Evolutionary conservation across 2,113 vertebrate genomes (phyloP).

Genomic region (Malurus melanocephalus): DNA sequence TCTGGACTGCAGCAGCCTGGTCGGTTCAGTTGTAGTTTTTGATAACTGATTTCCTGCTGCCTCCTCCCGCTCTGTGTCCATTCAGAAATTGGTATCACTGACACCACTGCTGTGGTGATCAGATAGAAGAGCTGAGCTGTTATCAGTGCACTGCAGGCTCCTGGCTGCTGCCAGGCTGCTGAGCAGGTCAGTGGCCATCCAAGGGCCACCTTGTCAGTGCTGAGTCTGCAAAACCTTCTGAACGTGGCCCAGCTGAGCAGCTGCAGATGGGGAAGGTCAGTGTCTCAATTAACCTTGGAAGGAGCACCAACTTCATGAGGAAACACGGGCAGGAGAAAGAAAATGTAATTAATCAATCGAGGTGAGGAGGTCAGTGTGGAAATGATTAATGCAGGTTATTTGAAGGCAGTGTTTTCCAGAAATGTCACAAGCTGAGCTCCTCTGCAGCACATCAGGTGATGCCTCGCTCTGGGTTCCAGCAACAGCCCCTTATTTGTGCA

Average conservation of each 20-base stretch:
- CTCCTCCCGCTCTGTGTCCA: not conserved
- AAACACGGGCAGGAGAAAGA: constrained; percentile 37
- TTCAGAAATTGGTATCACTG: not conserved
- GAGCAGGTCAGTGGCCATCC: constrained; percentile 13
- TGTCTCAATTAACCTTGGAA: constrained; percentile 76
- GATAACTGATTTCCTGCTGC: not conserved
- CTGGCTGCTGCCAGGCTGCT: constrained; percentile 6
- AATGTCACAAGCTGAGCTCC: constrained; percentile 44
- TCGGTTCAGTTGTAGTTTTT: not conserved
- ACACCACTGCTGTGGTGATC: not conserved
- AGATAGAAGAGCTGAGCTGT: not conserved
- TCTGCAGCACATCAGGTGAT: not conserved
- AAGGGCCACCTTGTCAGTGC: constrained; percentile 44
- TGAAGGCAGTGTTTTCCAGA: constrained; percentile 40
- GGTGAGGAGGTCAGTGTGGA: constrained; percentile 54
- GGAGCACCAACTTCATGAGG: constrained; percentile 52
- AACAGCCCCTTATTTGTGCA: not conserved
- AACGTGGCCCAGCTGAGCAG: not conserved
- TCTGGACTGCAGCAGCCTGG: not conserved
- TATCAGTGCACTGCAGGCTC: not conserved
- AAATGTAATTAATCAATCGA: constrained; percentile 64
- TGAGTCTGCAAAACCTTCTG: constrained; percentile 57
- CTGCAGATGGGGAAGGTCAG: constrained; percentile 60
- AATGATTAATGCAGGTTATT: constrained; percentile 67
- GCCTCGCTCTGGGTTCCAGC: not conserved